Evolutionary conservation across 2,797 vertebrate genomes (phyloP), one percentile per base, ranked within the genome.

Genomic region (Rhyacichthys aspro): DNA sequence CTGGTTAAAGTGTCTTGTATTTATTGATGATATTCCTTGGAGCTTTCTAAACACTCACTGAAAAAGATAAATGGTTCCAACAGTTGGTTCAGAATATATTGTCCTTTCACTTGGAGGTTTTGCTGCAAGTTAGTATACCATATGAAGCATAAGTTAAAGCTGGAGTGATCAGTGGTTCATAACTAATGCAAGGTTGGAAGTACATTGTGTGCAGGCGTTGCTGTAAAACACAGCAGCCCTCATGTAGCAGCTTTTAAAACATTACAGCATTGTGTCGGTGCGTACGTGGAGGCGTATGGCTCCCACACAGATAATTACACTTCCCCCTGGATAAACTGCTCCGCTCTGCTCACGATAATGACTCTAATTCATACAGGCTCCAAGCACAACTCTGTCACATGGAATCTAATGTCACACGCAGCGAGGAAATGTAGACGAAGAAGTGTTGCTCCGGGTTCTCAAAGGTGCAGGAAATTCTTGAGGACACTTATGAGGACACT

Each of bases 241-340:
- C 19, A 55, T 71, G 75, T 78, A 58, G 62, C 52, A 16, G 63
- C 59, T 81, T 78, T 67, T 59, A 48, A 82, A 73, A 62, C 47
- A 53, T 79, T 64, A 74, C 11, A 1, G 11, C 5, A 11, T 11
- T 12, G 43, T 19, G 81, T 82, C 75, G 59, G 45, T 56, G 52
- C 57, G 47, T 56, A 50, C 74, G 72, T 57, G 52, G 69, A 81
- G 72, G 82, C 66, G 44, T 75, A 63, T 59, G 23, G 23, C 76
- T 63, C 74, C 70, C 55, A 81, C 84, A 76, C 81, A 71, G 55
- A 59, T 70, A 75, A 84, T 83, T 76, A 76, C 10, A 55, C 59
- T 73, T 73, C 48, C 19, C 45, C 23, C 67, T 52, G 52, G 49
- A 18, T 39, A 5, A 41, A 42, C 63, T 70, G 60, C 76, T 76